A percentile compares a stretch with the other conserved stretches of the same genome.
These are phyloP conservation scores for Drosophila cracens DNA, from an alignment of 2,888 invertebrate species.

Conservation along the genomic window DNA sequence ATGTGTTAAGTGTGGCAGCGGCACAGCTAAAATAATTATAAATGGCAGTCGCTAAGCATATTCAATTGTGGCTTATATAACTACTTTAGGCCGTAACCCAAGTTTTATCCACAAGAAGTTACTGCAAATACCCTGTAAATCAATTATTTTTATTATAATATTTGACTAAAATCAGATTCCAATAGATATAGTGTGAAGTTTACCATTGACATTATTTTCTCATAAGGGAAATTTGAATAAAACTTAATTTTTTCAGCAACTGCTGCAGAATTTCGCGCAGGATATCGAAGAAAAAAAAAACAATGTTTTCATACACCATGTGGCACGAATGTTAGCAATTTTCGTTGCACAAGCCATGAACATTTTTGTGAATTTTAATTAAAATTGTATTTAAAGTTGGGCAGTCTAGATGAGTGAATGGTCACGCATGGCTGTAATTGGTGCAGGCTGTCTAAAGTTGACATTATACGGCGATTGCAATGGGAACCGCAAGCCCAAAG, in stretches of 20 bases:
- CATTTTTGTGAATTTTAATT: constrained; percentile 58
- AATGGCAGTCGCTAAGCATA: constrained; percentile 40
- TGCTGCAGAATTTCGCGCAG: constrained; percentile 12
- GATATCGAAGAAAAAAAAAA: background rate
- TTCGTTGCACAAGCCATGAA: constrained; percentile 28
- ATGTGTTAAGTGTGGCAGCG: constrained; percentile 58
- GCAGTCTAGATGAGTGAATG: constrained; percentile 24
- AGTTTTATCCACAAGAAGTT: background rate
- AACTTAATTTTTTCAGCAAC: constrained; percentile 2
- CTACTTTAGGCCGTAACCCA: background rate
- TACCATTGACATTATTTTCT: background rate
- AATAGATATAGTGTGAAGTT: background rate
- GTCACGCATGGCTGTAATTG: constrained; percentile 71
- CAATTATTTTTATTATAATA: background rate
- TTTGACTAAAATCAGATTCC: background rate
- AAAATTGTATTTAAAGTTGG: constrained; percentile 59
- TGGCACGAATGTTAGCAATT: constrained; percentile 35
- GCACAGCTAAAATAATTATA: constrained; percentile 58
- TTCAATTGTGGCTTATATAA: background rate
- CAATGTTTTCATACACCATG: constrained; percentile 57
- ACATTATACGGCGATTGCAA: constrained; percentile 47
- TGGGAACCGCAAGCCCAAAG: constrained; percentile 49
- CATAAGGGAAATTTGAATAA: constrained; percentile 1
- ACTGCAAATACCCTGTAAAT: background rate
- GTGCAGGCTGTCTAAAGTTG: constrained; percentile 61